phyloP scores from a whole-genome alignment of 1,140 invertebrate species.

The Papilio helenus region DNA sequence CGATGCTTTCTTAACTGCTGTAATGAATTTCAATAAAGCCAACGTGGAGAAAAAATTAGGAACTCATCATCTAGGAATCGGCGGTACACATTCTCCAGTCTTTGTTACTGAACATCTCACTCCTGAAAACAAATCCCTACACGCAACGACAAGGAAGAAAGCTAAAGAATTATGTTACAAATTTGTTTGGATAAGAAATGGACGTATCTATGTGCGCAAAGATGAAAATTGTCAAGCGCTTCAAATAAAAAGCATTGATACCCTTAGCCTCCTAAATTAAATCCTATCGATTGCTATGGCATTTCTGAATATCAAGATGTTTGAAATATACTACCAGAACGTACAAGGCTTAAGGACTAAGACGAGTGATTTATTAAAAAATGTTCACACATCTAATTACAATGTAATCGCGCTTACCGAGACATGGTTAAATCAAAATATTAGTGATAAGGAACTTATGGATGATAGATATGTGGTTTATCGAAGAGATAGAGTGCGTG shows the following conservation, averaged over 20 bases:
- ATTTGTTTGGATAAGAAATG: constrained; percentile 39
- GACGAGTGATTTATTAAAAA: constrained; percentile 38
- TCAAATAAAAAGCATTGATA: constrained; percentile 22
- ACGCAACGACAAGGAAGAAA: not conserved
- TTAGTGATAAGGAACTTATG: constrained; percentile 44
- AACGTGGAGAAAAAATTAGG: constrained; percentile 17
- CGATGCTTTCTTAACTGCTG: constrained; percentile 28
- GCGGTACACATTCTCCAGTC: constrained; percentile 9
- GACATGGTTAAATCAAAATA: constrained; percentile 47
- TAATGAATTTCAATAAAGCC: constrained; percentile 25
- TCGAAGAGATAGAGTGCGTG: constrained; percentile 44
- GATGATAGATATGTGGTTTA: constrained; percentile 46
- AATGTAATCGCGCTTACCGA: constrained; percentile 47
- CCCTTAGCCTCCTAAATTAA: constrained; percentile 23
- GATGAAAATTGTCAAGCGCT: constrained; percentile 23
- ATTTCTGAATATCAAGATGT: constrained; percentile 24
- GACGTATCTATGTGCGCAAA: constrained; percentile 40
- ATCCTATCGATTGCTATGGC: constrained; percentile 4
- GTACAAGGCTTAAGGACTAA: constrained; percentile 45
- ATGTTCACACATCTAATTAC: constrained; percentile 43
- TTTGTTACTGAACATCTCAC: constrained; percentile 36
- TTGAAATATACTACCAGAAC: constrained; percentile 49
- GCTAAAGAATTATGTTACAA: constrained; percentile 2
- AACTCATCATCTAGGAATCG: constrained; percentile 32
- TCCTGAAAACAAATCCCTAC: not conserved